These are phyloP conservation scores for Carposina sasakii DNA, from an alignment of 1,140 invertebrate genomes.

Conservation along the genomic window DNA sequence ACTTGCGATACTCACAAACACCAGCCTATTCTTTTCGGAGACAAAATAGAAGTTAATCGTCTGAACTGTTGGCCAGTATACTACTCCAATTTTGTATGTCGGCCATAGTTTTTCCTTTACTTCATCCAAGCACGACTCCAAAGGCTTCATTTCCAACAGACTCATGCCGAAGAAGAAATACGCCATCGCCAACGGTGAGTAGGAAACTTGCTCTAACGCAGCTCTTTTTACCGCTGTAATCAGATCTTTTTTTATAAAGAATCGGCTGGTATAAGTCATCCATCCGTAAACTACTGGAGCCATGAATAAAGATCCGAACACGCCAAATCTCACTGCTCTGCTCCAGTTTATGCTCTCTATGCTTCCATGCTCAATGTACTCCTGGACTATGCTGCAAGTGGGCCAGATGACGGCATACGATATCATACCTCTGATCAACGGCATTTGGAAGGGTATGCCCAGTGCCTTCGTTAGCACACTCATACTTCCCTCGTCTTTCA, in stretches of 20 bases:
- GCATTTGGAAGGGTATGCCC: conserved; percentile 35
- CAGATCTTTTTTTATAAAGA: conserved; percentile 39
- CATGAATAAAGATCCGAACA: conserved; percentile 55
- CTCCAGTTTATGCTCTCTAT: conserved; percentile 34
- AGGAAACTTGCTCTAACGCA: conserved; percentile 86
- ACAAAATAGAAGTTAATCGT: conserved; percentile 87
- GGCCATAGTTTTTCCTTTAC: conserved; percentile 83
- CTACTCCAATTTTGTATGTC: conserved; percentile 80
- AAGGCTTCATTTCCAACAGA: conserved; percentile 80
- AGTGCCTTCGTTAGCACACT: conserved; percentile 33
- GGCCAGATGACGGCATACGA: conserved; percentile 84
- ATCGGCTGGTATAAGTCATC: conserved; percentile 47
- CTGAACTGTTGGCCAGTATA: conserved; percentile 85
- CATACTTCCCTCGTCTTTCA: too few species aligned
- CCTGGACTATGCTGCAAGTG: conserved; percentile 76
- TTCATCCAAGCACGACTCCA: conserved; percentile 79
- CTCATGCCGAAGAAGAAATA: conserved; percentile 89
- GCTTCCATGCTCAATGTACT: conserved; percentile 67
- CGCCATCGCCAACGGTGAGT: conserved; percentile 83
- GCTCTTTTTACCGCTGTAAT: conserved; percentile 38
- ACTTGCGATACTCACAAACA: conserved; percentile 86
- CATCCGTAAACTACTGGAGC: conserved; percentile 53
- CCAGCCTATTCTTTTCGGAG: conserved; percentile 84
- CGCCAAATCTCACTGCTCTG: conserved; percentile 35
- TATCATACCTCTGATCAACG: conserved; percentile 76